These are phyloP conservation scores for Fissipunctia ypsillon DNA, from an alignment of 2,888 invertebrate genomes.

Conservation along the genomic window DNA sequence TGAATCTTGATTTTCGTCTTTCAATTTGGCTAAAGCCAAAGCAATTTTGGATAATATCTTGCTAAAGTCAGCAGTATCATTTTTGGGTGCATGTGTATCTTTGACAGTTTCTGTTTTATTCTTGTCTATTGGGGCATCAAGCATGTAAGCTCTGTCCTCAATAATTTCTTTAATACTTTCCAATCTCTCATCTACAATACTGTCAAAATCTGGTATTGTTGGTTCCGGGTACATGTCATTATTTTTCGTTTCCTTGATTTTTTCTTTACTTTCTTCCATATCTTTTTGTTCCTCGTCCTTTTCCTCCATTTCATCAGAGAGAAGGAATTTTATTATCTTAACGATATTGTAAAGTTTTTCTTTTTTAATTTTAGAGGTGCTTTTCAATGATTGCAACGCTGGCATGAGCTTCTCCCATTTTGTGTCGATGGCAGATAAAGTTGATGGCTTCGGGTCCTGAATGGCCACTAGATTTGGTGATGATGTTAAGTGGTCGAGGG, in stretches of 20 bases:
- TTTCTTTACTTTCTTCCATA: slow-evolving; percentile 24
- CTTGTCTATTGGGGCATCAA: slow-evolving; percentile 25
- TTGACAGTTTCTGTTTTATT: slow-evolving; percentile 24
- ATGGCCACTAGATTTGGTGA: slow-evolving; percentile 23
- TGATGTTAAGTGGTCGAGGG: slow-evolving; percentile 28
- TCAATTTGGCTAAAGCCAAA: slow-evolving; percentile 54
- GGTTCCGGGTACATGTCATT: slow-evolving; percentile 5
- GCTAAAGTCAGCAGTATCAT: slow-evolving; percentile 50
- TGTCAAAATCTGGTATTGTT: slow-evolving; percentile 31
- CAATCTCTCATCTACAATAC: slow-evolving; percentile 48
- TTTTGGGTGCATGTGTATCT: slow-evolving; percentile 18
- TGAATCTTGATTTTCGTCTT: slow-evolving; percentile 39
- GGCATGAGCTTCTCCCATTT: slow-evolving; percentile 59
- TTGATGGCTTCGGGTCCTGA: slow-evolving; percentile 11
- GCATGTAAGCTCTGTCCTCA: slow-evolving; percentile 32
- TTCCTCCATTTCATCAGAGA: slow-evolving; percentile 60
- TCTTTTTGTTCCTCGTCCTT: slow-evolving; percentile 9
- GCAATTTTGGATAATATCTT: slow-evolving; percentile 54
- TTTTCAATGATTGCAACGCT: slow-evolving; percentile 58
- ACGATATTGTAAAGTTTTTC: slow-evolving; percentile 65
- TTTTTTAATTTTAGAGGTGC: slow-evolving; percentile 58
- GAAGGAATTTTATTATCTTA: slow-evolving; percentile 64
- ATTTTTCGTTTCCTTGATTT: slow-evolving; percentile 19
- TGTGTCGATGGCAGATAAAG: not conserved
- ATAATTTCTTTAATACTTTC: slow-evolving; percentile 31